A percentile compares a stretch with the other conserved stretches of the same genome.
Evolutionary conservation across 2,888 invertebrate species (phyloP).

Genomic region (Protophormia terraenovae): DNA sequence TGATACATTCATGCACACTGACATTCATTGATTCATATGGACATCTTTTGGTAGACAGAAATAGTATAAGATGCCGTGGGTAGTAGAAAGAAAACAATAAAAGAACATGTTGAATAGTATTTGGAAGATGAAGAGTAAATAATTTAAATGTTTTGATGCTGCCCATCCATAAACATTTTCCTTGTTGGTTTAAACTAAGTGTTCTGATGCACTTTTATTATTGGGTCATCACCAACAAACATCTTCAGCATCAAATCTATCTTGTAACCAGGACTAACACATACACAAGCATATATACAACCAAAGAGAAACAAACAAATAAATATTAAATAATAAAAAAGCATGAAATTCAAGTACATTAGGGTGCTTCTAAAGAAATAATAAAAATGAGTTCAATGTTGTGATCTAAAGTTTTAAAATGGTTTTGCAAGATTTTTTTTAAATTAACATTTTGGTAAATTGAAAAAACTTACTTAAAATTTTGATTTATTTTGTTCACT

Average conservation of each 20-base stretch:
- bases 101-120: background rate
- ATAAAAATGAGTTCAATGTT: too few species aligned
- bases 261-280: background rate
- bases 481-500: too few species aligned
- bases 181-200: conserved; percentile 26
- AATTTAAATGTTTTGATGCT: conserved; percentile 54
- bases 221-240: conserved; percentile 46
- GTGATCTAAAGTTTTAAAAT: too few species aligned
- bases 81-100: background rate
- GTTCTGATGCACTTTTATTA: conserved; percentile 48
- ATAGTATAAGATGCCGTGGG: background rate
- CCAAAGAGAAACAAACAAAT: background rate
- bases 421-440: too few species aligned
- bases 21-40: background rate
- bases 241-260: conserved; percentile 28
- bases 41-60: background rate
- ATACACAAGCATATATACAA: background rate
- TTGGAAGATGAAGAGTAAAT: conserved; percentile 37
- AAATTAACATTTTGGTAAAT: too few species aligned
- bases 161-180: conserved; percentile 49
- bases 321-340: background rate
- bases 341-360: too few species aligned
- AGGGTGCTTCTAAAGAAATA: too few species aligned
- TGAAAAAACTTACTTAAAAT: too few species aligned
- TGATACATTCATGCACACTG: background rate